Evolutionary conservation across 2,113 vertebrate species (phyloP).

Genomic region (Perccottus glenii): DNA sequence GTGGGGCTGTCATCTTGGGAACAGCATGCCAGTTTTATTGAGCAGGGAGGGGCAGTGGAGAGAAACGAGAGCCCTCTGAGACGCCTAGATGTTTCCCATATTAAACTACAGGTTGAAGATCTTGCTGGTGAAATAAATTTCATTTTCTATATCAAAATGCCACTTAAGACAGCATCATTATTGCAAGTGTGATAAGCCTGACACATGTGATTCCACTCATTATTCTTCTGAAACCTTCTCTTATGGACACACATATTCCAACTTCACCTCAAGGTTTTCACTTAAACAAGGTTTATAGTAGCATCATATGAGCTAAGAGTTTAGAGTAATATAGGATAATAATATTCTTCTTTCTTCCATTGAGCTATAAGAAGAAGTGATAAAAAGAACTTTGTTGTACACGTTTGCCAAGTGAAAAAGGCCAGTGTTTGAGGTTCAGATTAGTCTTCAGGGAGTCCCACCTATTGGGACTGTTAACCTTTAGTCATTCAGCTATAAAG

Average conservation of each 20-base stretch:
- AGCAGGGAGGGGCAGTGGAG: conserved; percentile 66
- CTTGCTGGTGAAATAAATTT: conserved; percentile 50
- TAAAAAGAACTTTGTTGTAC: conserved; percentile 76
- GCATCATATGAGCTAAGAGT: conserved; percentile 80
- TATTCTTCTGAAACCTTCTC: conserved; percentile 30
- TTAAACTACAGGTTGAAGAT: conserved; percentile 59
- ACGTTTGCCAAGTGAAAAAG: conserved; percentile 74
- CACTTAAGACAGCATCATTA: conserved; percentile 50
- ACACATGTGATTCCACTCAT: conserved; percentile 1
- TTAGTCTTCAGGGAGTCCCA: conserved; percentile 84
- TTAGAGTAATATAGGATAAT: conserved; percentile 67
- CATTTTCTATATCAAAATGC: conserved; percentile 54
- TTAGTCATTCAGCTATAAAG: conserved; percentile 88
- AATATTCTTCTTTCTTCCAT: conserved; percentile 76
- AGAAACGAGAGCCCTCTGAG: conserved; percentile 65
- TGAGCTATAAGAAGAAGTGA: conserved; percentile 65
- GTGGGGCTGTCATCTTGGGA: conserved; percentile 69
- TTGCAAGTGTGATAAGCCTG: conserved; percentile 42
- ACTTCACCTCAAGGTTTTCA: conserved; percentile 21
- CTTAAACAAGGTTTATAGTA: conserved; percentile 71
- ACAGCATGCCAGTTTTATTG: conserved; percentile 72
- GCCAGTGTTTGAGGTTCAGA: conserved; percentile 82
- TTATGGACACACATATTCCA: conserved; percentile 39
- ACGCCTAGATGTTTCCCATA: conserved; percentile 63
- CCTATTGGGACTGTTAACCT: conserved; percentile 91